A percentile compares a stretch with the other conserved stretches of the same genome.
These are phyloP conservation scores for Solea solea DNA, from an alignment of 2,113 vertebrate genomes.

Conservation along the genomic window DNA sequence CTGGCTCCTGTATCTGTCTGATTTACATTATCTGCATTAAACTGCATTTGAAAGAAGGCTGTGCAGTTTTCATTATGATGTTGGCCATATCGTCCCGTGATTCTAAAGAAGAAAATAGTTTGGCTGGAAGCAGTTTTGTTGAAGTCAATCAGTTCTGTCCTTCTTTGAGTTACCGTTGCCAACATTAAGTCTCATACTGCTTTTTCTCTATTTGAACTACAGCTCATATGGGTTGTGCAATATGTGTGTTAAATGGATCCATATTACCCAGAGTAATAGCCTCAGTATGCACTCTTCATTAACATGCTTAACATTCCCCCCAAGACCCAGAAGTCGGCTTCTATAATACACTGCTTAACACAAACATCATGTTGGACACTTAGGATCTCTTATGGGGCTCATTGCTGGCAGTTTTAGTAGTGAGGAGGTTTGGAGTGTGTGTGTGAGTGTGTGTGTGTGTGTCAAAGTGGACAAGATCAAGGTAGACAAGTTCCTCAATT, in stretches of 20 bases:
- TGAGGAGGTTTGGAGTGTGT: conserved; percentile 5
- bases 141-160: conserved; percentile 23
- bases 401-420: conserved; percentile 55
- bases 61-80: background rate
- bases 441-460: conserved; percentile 3
- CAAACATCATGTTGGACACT: conserved; percentile 70
- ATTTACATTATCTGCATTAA: conserved; percentile 37
- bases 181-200: conserved; percentile 17
- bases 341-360: conserved; percentile 65
- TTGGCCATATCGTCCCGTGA: conserved; percentile 14
- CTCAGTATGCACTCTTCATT: conserved; percentile 71
- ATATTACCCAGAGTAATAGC: conserved; percentile 61
- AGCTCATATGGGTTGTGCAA: conserved; percentile 30
- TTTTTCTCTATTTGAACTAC: conserved; percentile 42
- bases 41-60: conserved; percentile 17
- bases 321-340: conserved; percentile 64
- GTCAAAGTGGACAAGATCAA: conserved; percentile 20
- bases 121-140: conserved; percentile 2
- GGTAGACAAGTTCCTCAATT: conserved; percentile 25
- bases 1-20: conserved; percentile 20
- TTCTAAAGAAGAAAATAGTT: conserved; percentile 22
- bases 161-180: conserved; percentile 47
- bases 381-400: conserved; percentile 54
- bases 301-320: conserved; percentile 71
- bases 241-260: conserved; percentile 66